These are phyloP conservation scores for Climacteris rufus DNA, from an alignment of 2,113 vertebrate species.

Conservation along the genomic window DNA sequence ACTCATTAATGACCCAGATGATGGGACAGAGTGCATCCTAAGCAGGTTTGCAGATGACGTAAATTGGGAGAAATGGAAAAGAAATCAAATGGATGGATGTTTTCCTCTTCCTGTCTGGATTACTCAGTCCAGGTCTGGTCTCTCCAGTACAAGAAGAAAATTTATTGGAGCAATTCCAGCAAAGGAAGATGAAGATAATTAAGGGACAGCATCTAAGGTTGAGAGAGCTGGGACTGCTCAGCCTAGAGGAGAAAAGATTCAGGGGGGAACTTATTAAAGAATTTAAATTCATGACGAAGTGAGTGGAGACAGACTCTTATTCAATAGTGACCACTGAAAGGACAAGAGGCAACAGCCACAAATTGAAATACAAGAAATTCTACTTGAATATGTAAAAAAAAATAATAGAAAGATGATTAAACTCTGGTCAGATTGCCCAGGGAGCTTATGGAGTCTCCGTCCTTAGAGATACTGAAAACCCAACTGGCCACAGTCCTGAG, in stretches of 20 bases:
- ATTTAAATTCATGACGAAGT: background rate
- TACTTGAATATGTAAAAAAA: background rate
- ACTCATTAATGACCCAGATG: background rate
- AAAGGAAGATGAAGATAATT: background rate
- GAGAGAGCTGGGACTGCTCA: background rate
- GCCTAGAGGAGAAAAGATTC: background rate
- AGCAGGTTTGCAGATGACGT: background rate
- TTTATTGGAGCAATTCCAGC: background rate
- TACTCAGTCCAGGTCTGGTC: background rate
- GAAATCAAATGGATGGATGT: background rate
- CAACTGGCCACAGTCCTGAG: fast-evolving
- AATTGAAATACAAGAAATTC: background rate
- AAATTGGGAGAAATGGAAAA: background rate
- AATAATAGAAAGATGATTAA: background rate
- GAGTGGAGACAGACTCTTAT: background rate
- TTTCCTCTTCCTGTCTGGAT: background rate
- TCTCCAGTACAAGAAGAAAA: background rate
- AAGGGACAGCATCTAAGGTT: background rate
- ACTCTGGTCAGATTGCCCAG: background rate
- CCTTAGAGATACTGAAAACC: background rate
- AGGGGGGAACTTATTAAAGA: background rate
- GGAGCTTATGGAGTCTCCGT: background rate
- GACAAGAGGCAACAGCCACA: background rate
- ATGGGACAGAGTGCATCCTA: background rate
- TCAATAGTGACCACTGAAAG: background rate